Evolutionary conservation across 2,113 vertebrate species (phyloP).

Genomic region (Oryctolagus cuniculus): mOryCun1.1 NC_091438.1:150808001-150808500

Average conservation of each 20-base stretch:
- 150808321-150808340: background rate
- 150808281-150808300: background rate
- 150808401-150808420: background rate
- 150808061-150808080: background rate
- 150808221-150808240: background rate
- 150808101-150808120: background rate
- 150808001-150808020: background rate
- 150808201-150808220: background rate
- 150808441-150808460: background rate
- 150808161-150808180: background rate
- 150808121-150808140: background rate
- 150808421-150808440: background rate
- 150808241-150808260: background rate
- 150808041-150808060: background rate
- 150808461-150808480: background rate
- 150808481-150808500: background rate
- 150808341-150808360: background rate
- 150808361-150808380: background rate
- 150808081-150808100: background rate
- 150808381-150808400: background rate
- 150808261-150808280: background rate
- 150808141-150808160: background rate
- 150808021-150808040: background rate
- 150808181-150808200: background rate
- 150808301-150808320: background rate